Base-by-base conservation (phyloP, 2,888 invertebrate genomes). In the Pachycephus smyrnensis region DNA sequence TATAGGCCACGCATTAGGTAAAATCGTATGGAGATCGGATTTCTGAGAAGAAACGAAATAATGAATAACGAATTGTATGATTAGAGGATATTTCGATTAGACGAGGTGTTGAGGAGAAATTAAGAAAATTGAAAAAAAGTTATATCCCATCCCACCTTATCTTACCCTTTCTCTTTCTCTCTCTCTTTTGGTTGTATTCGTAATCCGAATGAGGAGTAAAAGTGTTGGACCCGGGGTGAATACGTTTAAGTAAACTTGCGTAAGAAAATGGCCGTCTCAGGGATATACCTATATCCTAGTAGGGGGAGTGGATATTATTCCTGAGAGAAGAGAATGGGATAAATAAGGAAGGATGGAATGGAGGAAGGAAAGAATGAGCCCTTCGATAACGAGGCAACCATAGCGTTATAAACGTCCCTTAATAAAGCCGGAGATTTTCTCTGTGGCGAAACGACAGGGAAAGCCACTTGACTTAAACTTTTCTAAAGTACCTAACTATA, bases 401-500 rank as follows among this genome's bases (percentile, higher is more conserved):
- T 32, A 73, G 73, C 55, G 40, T 68, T 78, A 73, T 75, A 40
- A 81, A 80, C 78, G 78, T 77, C 75, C 23, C 73, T 71, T 79
- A 75, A 80, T 80, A 75, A 81, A 81, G 79, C 73, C 77, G 76
- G 73, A 79, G 78, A 82, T 82, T 80, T 80, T 69, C 76, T 76
- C 77, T 69, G 68, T 11, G 77, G 80, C 79, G 77, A 77, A 78
- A 79, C 78, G 81, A 83, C 84, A 84, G 82, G 83, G 80, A 83
- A 84, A 78, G 80, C 81, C 80, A 84, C 83, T 84, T 80, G 80
- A 78, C 80, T 81, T 77, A 77, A 84, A 82, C 82, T 83, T 83
- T 82, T 80, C 80, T 79, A 76, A 83, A 83, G 82, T 80, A 81
- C 83, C 82, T 82, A 80, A 81, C 55, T 75, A 73, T 73, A 73